Conservation (phyloP, 1,140 invertebrate genomes). For the Drosophila quadrilineata region DNA sequence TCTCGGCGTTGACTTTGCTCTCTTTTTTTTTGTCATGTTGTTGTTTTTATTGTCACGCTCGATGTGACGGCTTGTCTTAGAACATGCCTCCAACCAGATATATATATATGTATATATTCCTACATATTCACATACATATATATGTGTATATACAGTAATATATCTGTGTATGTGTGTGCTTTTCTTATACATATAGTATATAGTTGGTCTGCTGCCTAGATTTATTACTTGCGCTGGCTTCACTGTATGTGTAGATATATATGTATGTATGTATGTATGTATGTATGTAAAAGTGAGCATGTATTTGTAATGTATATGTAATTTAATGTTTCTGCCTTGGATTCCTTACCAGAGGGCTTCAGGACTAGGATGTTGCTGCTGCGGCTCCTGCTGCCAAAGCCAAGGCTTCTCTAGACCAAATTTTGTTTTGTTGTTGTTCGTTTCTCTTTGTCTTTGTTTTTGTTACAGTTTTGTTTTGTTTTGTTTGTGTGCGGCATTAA, state of each 20-base stretch:
- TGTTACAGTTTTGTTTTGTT: slow-evolving; percentile 36
- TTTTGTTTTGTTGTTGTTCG: no score
- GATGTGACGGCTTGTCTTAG: slow-evolving; percentile 65
- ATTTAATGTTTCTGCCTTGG: slow-evolving; percentile 43
- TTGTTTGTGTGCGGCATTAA: slow-evolving; percentile 58
- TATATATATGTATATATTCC: slow-evolving; percentile 11
- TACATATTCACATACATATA: slow-evolving; percentile 1
- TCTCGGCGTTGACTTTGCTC: slow-evolving; percentile 72
- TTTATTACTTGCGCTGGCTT: slow-evolving; percentile 68
- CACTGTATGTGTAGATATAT: slow-evolving; percentile 40
- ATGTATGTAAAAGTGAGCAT: neutral
- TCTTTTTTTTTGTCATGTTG: slow-evolving; percentile 31
- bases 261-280: slow-evolving; percentile 22
- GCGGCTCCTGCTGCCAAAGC: slow-evolving; percentile 60
- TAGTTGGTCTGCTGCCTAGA: slow-evolving; percentile 44
- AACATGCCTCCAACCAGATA: slow-evolving; percentile 1
- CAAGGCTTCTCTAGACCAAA: neutral
- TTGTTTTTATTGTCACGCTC: slow-evolving; percentile 41
- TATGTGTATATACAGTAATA: slow-evolving; percentile 1
- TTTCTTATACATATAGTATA: slow-evolving; percentile 44
- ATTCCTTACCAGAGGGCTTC: slow-evolving; percentile 50
- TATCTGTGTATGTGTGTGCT: slow-evolving; percentile 23
- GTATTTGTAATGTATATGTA: slow-evolving; percentile 12
- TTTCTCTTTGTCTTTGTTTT: slow-evolving; percentile 12
- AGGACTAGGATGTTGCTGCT: slow-evolving; percentile 52